Conservation (phyloP, 2,797 vertebrate species). For the Gorsachius magnificus region DNA sequence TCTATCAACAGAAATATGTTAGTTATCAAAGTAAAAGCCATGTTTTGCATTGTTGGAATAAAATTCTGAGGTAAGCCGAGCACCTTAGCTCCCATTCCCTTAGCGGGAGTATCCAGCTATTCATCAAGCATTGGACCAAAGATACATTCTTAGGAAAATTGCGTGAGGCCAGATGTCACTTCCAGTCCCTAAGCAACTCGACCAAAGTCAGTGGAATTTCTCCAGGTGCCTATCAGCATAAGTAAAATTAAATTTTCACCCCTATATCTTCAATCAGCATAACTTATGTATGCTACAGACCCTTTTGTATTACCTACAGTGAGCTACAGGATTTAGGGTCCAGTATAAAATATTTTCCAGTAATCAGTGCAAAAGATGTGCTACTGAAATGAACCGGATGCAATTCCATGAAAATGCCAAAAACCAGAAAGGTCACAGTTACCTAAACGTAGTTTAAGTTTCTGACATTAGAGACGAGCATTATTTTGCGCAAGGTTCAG, state of each 20-base stretch:
- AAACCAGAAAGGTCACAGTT: neutral
- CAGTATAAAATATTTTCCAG: neutral
- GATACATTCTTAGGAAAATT: neutral
- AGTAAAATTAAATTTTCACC: neutral
- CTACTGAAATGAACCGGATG: neutral
- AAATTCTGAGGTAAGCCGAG: neutral
- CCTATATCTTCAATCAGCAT: neutral
- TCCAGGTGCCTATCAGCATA: neutral
- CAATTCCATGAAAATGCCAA: neutral
- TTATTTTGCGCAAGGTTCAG: neutral
- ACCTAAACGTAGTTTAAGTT: neutral
- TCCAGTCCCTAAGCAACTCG: neutral
- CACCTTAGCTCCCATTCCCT: neutral
- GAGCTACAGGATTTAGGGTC: neutral
- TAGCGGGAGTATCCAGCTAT: neutral
- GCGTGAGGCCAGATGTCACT: neutral
- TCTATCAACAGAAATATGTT: neutral
- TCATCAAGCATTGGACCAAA: neutral
- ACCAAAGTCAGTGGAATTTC: neutral
- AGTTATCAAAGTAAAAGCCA: neutral
- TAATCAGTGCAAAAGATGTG: neutral
- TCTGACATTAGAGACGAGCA: neutral
- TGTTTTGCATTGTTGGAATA: neutral
- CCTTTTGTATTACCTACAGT: neutral
- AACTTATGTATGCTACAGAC: accelerated